These are phyloP conservation scores for Leucosticte australis DNA, from an alignment of 2,113 vertebrate genomes.

Conservation along the genomic window DNA sequence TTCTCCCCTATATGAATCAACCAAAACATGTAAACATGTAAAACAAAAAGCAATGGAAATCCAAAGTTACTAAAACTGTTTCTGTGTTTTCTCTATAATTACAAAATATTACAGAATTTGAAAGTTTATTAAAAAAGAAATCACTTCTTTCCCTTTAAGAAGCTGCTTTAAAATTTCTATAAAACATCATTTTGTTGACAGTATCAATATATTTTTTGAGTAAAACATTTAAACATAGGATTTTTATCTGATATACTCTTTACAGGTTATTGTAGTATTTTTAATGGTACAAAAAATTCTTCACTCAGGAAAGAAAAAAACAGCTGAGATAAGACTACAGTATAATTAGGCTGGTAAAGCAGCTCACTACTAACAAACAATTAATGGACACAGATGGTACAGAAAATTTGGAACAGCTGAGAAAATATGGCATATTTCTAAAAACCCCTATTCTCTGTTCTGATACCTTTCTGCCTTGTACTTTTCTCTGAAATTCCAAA, in stretches of 20 bases:
- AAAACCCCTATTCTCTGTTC: neutral
- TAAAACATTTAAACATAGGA: neutral
- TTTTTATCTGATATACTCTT: neutral
- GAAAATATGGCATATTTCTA: neutral
- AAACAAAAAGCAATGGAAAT: neutral
- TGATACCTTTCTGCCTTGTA: neutral
- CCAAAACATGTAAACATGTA: rapidly evolving
- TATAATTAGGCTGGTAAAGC: neutral
- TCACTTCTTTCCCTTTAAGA: neutral
- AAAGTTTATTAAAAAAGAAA: neutral
- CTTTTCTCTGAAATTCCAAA: neutral
- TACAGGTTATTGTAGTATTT: neutral
- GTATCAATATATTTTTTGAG: neutral
- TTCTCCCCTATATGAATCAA: neutral
- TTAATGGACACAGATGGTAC: neutral
- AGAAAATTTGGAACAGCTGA: neutral
- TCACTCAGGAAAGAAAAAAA: neutral
- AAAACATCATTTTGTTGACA: neutral
- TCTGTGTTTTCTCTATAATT: neutral
- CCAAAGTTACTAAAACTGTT: neutral
- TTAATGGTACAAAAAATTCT: neutral
- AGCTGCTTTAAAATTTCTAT: neutral
- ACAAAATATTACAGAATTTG: neutral
- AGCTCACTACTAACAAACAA: neutral
- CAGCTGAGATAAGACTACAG: neutral